Conservation (phyloP, 2,888 invertebrate genomes). For the Anthophora plumipes region DNA sequence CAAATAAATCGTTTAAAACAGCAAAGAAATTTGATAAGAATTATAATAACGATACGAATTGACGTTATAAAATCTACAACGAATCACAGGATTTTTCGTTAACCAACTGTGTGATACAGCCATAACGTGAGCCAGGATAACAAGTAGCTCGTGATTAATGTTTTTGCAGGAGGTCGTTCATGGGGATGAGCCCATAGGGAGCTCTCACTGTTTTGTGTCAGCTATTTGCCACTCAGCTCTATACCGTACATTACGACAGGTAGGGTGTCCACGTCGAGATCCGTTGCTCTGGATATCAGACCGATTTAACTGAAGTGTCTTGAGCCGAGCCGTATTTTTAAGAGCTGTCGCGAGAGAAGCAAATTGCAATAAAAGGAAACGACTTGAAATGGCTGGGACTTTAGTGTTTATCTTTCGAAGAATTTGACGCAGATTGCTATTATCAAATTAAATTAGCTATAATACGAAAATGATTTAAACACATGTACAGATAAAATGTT, state of each 20-base stretch:
- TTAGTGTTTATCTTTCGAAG: neutral
- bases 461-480: neutral
- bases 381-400: neutral
- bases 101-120: slow-evolving; percentile 37
- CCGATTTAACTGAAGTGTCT: slow-evolving; percentile 44
- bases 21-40: neutral
- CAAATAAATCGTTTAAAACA: slow-evolving; percentile 8
- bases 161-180: slow-evolving; percentile 77
- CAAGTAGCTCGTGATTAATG: slow-evolving; percentile 79
- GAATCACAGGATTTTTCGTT: slow-evolving; percentile 31
- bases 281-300: slow-evolving; percentile 39
- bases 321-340: slow-evolving; percentile 26
- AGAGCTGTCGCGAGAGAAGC: neutral
- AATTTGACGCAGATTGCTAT: neutral
- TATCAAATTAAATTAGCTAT: neutral
- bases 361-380: slow-evolving; percentile 21
- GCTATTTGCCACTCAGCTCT: slow-evolving; percentile 72
- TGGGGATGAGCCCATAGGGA: slow-evolving; percentile 76
- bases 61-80: neutral
- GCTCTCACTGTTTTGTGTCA: slow-evolving; percentile 74
- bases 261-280: slow-evolving; percentile 39
- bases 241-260: slow-evolving; percentile 51
- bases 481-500: no score
- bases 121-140: slow-evolving; percentile 54
- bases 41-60: neutral